Percentiles rank a stretch among this genome's conserved stretches.
Evolutionary conservation across 2,888 invertebrate genomes (phyloP).

Genomic region (Agapostemon virescens): DNA sequence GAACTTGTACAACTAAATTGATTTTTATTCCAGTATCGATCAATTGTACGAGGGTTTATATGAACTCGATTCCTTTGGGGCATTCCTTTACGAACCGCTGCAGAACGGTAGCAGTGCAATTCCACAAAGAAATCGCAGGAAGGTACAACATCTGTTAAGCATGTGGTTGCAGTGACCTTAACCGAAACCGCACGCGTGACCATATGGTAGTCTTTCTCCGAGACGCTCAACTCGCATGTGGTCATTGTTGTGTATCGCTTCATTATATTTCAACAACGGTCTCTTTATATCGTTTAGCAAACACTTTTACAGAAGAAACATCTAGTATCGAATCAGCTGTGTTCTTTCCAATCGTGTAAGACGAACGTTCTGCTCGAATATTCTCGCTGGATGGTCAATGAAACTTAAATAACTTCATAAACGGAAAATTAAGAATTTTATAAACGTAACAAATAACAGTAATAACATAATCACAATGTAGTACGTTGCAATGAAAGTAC

Average conservation of each 20-base stretch:
- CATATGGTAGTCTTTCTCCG: constrained; percentile 30
- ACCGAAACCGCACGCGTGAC: constrained; percentile 28
- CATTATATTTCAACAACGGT: background rate
- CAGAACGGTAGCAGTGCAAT: background rate
- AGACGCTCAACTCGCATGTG: constrained; percentile 17
- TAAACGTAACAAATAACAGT: no score
- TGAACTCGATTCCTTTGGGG: background rate
- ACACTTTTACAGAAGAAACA: background rate
- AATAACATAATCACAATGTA: no score
- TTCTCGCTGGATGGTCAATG: no score
- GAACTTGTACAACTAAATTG: background rate
- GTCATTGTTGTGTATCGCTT: constrained; percentile 7
- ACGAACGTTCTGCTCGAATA: no score
- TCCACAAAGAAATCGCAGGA: constrained; percentile 14
- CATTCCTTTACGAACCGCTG: background rate
- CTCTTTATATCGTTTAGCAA: background rate
- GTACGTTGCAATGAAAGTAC: no score
- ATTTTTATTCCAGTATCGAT: background rate
- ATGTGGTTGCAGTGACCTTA: constrained; percentile 32
- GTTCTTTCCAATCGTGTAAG: no score
- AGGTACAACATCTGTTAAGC: constrained; percentile 37
- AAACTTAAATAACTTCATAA: no score
- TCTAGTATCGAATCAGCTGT: background rate
- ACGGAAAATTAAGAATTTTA: no score
- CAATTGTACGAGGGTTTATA: background rate